Evolutionary conservation across 2,797 vertebrate species (phyloP).

Genomic region (Botia almorhae): DNA sequence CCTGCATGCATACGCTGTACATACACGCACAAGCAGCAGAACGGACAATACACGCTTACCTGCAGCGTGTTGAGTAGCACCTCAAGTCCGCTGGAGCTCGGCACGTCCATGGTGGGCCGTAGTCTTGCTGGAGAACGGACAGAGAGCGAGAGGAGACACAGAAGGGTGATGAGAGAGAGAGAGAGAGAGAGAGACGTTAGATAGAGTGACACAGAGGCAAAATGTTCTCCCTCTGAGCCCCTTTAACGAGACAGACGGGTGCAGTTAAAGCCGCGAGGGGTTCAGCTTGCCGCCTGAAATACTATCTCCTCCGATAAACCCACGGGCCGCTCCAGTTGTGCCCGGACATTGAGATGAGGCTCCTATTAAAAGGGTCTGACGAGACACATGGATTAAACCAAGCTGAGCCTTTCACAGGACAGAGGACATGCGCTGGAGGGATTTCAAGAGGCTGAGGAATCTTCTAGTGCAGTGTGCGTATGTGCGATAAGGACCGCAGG

Average conservation of each 20-base stretch:
- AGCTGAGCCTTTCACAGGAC: constrained; percentile 66
- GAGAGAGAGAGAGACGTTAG: constrained; percentile 55
- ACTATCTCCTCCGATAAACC: constrained; percentile 55
- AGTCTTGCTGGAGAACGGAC: constrained; percentile 54
- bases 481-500: background rate
- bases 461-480: constrained; percentile 60
- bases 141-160: constrained; percentile 56
- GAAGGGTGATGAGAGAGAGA: constrained; percentile 42
- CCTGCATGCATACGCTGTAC: constrained; percentile 14
- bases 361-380: constrained; percentile 80
- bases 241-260: constrained; percentile 63
- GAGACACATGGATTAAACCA: constrained; percentile 78
- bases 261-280: constrained; percentile 37
- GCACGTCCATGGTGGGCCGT: constrained; percentile 79
- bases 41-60: constrained; percentile 76
- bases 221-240: constrained; percentile 55
- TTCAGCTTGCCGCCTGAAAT: constrained; percentile 54
- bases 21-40: constrained; percentile 6
- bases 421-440: constrained; percentile 59
- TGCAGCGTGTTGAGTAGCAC: constrained; percentile 87
- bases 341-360: constrained; percentile 71
- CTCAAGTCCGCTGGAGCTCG: constrained; percentile 84
- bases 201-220: constrained; percentile 24
- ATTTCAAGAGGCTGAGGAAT: constrained; percentile 56
- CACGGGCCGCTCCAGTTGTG: constrained; percentile 33